Evolutionary conservation across 2,888 invertebrate species (phyloP).

Genomic region (Blastobasis adustella): DNA sequence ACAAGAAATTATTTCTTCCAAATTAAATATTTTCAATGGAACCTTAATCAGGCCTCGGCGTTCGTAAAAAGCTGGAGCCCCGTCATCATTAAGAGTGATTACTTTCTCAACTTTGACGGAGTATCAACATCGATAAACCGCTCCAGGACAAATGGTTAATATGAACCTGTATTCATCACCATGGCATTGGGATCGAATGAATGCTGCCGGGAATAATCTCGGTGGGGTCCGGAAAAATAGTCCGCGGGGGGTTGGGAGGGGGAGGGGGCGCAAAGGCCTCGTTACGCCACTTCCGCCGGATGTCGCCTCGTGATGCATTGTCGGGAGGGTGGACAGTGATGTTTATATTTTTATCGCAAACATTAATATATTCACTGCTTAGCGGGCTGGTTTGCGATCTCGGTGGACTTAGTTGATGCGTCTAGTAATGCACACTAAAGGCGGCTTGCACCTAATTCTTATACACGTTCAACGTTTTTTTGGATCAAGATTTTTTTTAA

Average conservation of each 20-base stretch:
- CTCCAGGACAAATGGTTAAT: conserved; percentile 61
- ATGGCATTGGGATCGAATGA: conserved; percentile 56
- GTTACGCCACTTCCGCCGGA: conserved; percentile 70
- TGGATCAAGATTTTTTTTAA: too few species aligned
- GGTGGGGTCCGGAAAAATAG: conserved; percentile 29
- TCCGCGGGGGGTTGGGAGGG: conserved; percentile 7
- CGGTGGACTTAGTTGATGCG: too few species aligned
- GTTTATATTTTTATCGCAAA: conserved; percentile 58
- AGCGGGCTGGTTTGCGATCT: too few species aligned
- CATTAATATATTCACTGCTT: conserved; percentile 40
- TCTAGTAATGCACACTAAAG: too few species aligned
- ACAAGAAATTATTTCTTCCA: not conserved
- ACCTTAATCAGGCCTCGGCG: conserved; percentile 2
- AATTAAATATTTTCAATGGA: conserved; percentile 4
- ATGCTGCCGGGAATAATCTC: conserved; percentile 58
- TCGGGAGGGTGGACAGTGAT: conserved; percentile 60
- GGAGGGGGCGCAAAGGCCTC: conserved; percentile 31
- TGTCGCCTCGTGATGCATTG: conserved; percentile 67
- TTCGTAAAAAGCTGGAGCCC: conserved; percentile 12
- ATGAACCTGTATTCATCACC: conserved; percentile 60
- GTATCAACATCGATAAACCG: conserved; percentile 34
- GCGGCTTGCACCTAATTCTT: too few species aligned
- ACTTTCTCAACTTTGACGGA: conserved; percentile 28
- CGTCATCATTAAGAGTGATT: conserved; percentile 33
- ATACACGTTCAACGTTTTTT: too few species aligned